These are phyloP conservation scores for Leptodactylus fuscus DNA, from an alignment of 2,113 vertebrate species.

Conservation along the genomic window DNA sequence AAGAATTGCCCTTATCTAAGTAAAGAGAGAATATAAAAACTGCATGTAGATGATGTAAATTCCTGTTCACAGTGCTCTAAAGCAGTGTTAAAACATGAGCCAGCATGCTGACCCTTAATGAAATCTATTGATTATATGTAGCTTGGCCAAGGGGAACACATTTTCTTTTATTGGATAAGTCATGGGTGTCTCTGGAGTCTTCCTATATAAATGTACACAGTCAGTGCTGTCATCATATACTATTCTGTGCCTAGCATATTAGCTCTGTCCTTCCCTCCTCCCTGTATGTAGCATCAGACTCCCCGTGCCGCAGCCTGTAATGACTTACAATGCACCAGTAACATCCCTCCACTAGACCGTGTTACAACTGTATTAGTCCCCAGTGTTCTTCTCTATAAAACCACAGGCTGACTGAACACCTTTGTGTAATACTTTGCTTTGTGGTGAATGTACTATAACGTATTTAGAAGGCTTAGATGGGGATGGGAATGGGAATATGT, in stretches of 20 bases:
- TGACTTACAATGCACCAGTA: conserved; percentile 45
- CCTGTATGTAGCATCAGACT: background rate
- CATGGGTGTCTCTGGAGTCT: background rate
- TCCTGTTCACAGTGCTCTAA: background rate
- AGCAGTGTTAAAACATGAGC: background rate
- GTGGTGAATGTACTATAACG: background rate
- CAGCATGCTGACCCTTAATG: background rate
- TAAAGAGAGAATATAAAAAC: background rate
- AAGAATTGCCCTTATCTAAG: no score
- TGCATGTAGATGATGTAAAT: background rate
- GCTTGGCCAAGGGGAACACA: background rate
- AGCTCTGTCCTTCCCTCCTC: background rate
- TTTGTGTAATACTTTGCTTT: background rate
- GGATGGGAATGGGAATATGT: background rate
- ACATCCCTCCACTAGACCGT: background rate
- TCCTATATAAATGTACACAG: background rate
- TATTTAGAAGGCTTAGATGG: background rate
- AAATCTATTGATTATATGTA: background rate
- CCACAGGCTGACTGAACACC: background rate
- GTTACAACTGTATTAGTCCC: conserved; percentile 9
- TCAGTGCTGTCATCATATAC: background rate
- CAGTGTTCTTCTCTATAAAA: background rate
- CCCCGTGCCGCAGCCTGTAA: conserved; percentile 26
- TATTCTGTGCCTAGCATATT: background rate
- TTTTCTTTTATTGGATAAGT: background rate